These are phyloP conservation scores for Octodonta nipae DNA, from an alignment of 2,888 invertebrate species.

Conservation along the genomic window DNA sequence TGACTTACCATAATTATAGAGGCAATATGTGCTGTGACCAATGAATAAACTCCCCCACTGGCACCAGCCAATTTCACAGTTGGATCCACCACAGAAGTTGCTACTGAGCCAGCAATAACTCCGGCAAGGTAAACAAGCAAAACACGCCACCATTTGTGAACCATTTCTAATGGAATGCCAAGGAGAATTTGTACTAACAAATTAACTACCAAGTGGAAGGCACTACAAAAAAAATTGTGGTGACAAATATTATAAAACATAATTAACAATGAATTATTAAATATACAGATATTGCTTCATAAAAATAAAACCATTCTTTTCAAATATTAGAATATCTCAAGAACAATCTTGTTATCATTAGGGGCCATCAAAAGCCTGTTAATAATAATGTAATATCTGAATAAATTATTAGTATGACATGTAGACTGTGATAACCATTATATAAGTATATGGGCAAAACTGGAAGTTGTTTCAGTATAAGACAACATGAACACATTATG, in stretches of 20 bases:
- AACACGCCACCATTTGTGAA: conserved; percentile 91
- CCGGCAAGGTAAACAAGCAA: conserved; percentile 71
- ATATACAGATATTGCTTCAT: too few relatives aligned
- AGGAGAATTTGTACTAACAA: conserved; percentile 82
- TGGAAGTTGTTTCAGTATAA: too few relatives aligned
- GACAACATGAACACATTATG: too few relatives aligned
- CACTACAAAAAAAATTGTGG: conserved; percentile 43
- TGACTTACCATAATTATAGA: conserved; percentile 1
- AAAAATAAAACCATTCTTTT: too few relatives aligned
- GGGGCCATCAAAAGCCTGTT: too few relatives aligned
- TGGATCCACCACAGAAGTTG: conserved; percentile 72
- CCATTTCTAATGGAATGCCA: conserved; percentile 91
- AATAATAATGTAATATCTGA: too few relatives aligned
- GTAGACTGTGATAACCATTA: too few relatives aligned
- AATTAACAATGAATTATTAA: conserved; percentile 3
- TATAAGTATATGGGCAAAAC: too few relatives aligned
- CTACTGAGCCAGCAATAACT: conserved; percentile 72
- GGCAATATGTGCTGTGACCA: conserved; percentile 89
- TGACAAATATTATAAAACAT: too few relatives aligned
- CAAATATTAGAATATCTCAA: too few relatives aligned
- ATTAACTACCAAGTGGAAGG: conserved; percentile 81
- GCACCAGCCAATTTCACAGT: conserved; percentile 78
- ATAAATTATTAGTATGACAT: too few relatives aligned
- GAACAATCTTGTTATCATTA: too few relatives aligned
- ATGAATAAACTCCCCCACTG: conserved; percentile 87